Evolutionary conservation across 2,888 invertebrate genomes (phyloP), one percentile per base, ranked within the genome.

Genomic region (Slavum lentiscoides): DNA sequence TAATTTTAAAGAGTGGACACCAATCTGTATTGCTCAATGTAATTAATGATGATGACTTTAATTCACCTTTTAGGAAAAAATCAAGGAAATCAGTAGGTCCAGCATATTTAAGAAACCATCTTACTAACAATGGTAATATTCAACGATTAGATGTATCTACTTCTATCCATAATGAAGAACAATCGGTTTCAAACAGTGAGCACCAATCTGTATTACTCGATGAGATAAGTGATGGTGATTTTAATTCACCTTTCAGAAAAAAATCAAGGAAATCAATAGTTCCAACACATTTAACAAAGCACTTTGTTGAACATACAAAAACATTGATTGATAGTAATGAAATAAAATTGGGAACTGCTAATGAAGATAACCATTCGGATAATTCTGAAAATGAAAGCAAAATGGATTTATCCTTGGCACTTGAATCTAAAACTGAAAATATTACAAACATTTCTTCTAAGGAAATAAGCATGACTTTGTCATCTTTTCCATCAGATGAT

Each of bases 51-150:
- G 77, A 77, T 62, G 70, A 77, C 4, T 70, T 70, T 0, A 77
- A 77, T 70, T 77, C 77, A 21, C 77, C 69, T 30, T 77, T 70
- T 8, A 77, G 77, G 13, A 77, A 77, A 69, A 77, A 70, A 62
- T 55, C 53, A 53, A 77, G 13, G 19, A 61, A 49, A 61, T 69
- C 76, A 37, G 17, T 59, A 55, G 23, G 2, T 49, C 19, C 6
- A 8, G 30, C 30, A 53, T 7, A 74, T 37, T 58, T 37, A 58
- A 37, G 9, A 21, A 6, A 43, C 7, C 39, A 23, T 30, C 30
- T 30, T 30, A 1, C 4, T 30, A 30, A 30, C 30, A 30, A 30
- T 30, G 30, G 30, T 30, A 30, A 30, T 30, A 30, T 30, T 30
- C 39, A 49, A n/a, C 58, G 13, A 59, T 43, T 59, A 43, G 43